Base-by-base conservation (phyloP, 2,113 vertebrate species). In the Todiramphus saurophagus region DNA sequence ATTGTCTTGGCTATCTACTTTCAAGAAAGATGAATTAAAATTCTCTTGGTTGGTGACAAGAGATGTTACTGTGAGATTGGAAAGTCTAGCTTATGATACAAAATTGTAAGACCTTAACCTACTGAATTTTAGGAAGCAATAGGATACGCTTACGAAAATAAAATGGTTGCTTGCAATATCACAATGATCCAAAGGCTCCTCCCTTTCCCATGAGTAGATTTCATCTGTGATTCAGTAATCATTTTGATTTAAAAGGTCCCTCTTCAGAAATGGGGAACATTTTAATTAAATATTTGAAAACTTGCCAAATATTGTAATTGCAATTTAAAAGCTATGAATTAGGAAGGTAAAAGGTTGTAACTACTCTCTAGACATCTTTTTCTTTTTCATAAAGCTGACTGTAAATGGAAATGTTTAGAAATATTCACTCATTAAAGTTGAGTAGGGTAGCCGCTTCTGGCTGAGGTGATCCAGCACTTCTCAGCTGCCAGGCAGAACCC, bases 261-360 rank as follows among this genome's bases (percentile, higher is more conserved):
- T 83, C 44, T 80, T 92, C 67, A 93, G 75, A 93, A 76, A 51
- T 17, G 50, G 23, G 43, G 81, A 74, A 67, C 51, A 25, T 79
- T 92, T 91, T 89, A 94, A 91, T 94, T 86, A 90, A 89, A 77
- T 89, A 90, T 81, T 89, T 94, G 87, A 90, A 92, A 94, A 93
- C 56, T 60, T 87, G 67, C 53, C 1, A 12, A 82, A 60, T 72
- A 56, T 18, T 51, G 53, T 87, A 89, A 94, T 68, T 90, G 74
- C 41, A 58, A 80, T 93, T 92, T 95, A 83, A 96, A 94, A 93
- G 70, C 92, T 37, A 91, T 46, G 59, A 94, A 95, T 91, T 90
- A 91, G 55, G 87, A 55, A 76, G 41, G 67, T 86, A 93, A 94
- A 96, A 95, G 87, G 92, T 96, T 95, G 89, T 62, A 93, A 79